Evolutionary conservation across 2,113 vertebrate species (phyloP).

Genomic region (Pogona vitticeps): DNA sequence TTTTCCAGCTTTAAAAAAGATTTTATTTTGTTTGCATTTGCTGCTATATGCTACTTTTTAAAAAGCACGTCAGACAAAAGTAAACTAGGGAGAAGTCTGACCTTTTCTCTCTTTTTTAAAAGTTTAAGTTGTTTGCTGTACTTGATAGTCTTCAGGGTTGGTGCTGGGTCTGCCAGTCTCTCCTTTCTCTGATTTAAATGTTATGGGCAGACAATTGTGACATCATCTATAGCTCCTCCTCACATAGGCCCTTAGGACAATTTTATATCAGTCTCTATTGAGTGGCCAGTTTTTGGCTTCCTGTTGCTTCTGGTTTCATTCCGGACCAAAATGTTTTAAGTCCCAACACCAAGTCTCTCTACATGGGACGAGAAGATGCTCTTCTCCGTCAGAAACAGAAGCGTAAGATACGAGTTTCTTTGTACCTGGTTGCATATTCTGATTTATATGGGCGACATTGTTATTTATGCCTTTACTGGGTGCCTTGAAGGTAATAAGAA

Average conservation of each 20-base stretch:
- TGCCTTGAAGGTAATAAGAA: neutral
- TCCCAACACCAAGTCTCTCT: neutral
- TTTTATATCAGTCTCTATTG: rapidly evolving
- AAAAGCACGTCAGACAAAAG: no score
- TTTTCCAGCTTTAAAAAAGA: no score
- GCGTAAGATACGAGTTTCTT: neutral
- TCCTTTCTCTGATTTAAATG: constrained; percentile 3
- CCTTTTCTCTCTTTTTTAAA: no score
- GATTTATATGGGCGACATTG: neutral
- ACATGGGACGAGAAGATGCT: neutral
- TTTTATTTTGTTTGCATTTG: no score
- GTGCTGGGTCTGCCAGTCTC: neutral
- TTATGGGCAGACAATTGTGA: neutral
- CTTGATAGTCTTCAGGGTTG: no score
- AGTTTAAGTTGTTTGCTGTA: no score
- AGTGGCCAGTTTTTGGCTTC: neutral
- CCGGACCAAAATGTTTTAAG: neutral
- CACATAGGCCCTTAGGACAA: neutral
- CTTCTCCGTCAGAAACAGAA: neutral
- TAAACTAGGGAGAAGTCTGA: no score
- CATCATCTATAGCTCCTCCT: neutral
- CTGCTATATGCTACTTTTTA: no score
- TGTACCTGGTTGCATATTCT: neutral
- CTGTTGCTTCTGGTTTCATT: neutral
- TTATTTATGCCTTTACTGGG: neutral